Evolutionary conservation across 35 echinoderm and acorn worm genomes (phyloP), one percentile per base, ranked within the genome.

Genomic region (Holothuria glaberrima): DNA sequence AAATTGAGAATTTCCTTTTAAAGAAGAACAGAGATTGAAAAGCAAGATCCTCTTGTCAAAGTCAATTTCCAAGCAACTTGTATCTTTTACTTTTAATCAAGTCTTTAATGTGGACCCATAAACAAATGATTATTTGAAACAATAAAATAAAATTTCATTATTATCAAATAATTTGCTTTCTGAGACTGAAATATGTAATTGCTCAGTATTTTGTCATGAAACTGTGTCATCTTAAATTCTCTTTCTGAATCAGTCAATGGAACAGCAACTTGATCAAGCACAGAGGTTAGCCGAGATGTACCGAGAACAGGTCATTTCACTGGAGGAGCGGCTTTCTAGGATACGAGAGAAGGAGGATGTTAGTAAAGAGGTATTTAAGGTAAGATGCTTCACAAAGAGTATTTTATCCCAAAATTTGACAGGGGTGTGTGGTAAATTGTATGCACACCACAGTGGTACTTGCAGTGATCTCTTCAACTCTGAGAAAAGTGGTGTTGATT

Each of bases 251-350:
- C 62, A 98, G 96, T 76, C 91, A 17, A 36, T 98, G 54, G 93
- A 92, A 27, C 92, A 90, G 30, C 93, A 98, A 70, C 67, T 98
- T 24, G 90, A 98, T 22, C 96, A 98, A 72, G 93, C 90, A n/a
- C 96, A 98, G 81, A 98, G 92, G 89, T 75, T 98, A 62, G 90
- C 93, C 45, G 96, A 98, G 54, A 93, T 98, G 93, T 98, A 98
- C 31, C 48, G 96, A 83, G 96, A 98, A 60, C 96, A 98, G 78
- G 96, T 98, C 12, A 98, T 98, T 9, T 34, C 80, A 0, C 59
- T 98, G 66, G 96, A 98, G 60, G 94, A 94, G 75, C 88, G 94
- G 59, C 67, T 98, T 48, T 91, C 96, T 0, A 75, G 90, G 31
- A 98, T 98, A 29, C 38, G 93, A 64, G 96, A 98, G 88, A 92